Conservation (phyloP, 2,888 invertebrate species). For the Eupithecia vulgata region DNA sequence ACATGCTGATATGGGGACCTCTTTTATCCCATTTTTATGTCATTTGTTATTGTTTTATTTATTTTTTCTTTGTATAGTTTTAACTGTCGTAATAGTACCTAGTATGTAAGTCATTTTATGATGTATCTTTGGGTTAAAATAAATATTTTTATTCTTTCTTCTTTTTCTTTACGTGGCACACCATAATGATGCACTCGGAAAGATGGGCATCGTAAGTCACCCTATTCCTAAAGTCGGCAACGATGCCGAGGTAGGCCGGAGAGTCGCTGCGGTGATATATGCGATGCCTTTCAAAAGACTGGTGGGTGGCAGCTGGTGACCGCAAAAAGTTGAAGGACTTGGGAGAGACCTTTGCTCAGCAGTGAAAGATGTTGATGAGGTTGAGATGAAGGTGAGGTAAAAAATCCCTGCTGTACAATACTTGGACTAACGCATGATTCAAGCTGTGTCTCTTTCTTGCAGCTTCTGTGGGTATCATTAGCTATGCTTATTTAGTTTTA, state of each 20-base stretch:
- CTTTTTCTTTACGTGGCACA: too few relatives aligned
- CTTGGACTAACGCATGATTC: neutral
- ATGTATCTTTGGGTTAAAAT: too few relatives aligned
- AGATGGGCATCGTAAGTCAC: neutral
- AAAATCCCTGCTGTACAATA: neutral
- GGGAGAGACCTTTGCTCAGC: neutral
- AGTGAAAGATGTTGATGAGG: neutral
- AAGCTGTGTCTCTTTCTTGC: neutral
- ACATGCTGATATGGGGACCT: too few relatives aligned
- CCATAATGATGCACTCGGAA: too few relatives aligned
- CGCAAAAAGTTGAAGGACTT: neutral
- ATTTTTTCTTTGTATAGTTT: too few relatives aligned
- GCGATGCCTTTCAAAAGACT: neutral
- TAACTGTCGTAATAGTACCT: too few relatives aligned
- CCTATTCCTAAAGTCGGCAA: neutral
- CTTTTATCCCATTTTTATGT: too few relatives aligned
- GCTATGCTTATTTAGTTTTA: neutral
- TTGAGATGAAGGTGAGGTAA: neutral
- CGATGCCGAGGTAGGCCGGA: neutral
- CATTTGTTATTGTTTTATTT: too few relatives aligned
- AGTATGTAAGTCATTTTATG: too few relatives aligned
- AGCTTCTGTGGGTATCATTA: neutral
- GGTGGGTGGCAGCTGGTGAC: neutral
- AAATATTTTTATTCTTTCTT: too few relatives aligned
- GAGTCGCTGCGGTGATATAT: neutral